Conservation (phyloP, 2,113 vertebrate genomes). For the Pachyramphus minor region DNA sequence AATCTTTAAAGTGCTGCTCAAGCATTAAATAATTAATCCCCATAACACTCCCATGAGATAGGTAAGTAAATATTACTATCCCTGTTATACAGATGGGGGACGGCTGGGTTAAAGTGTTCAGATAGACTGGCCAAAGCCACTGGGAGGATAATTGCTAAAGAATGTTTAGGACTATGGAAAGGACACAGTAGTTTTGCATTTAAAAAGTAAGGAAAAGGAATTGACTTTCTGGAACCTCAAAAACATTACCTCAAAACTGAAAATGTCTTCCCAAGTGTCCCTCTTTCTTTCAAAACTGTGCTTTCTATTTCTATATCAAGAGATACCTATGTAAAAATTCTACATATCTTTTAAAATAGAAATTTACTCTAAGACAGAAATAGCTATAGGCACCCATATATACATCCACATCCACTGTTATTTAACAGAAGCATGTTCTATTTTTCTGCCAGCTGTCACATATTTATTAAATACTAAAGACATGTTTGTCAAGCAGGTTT, state of each 20-base stretch:
- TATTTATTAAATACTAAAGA: conserved; percentile 63
- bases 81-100: neutral
- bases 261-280: neutral
- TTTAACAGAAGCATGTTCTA: neutral
- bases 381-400: neutral
- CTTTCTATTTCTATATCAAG: conserved; percentile 23
- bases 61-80: conserved; percentile 1
- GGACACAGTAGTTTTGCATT: neutral
- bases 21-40: conserved; percentile 37
- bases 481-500: conserved; percentile 61
- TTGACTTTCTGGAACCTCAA: neutral
- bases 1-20: conserved; percentile 39
- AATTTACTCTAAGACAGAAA: conserved; percentile 16
- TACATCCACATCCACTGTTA: neutral
- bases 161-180: neutral
- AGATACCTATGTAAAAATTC: conserved; percentile 9
- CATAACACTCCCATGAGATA: neutral
- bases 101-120: neutral
- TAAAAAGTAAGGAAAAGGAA: neutral
- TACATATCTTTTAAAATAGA: conserved; percentile 9
- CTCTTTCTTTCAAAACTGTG: neutral
- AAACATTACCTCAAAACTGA: neutral
- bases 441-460: conserved; percentile 13
- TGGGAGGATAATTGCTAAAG: neutral
- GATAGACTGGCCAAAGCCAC: neutral